These are phyloP conservation scores for Crossaster papposus DNA, from an alignment of 53 echinoderm and acorn worm genomes.

Conservation along the genomic window DNA sequence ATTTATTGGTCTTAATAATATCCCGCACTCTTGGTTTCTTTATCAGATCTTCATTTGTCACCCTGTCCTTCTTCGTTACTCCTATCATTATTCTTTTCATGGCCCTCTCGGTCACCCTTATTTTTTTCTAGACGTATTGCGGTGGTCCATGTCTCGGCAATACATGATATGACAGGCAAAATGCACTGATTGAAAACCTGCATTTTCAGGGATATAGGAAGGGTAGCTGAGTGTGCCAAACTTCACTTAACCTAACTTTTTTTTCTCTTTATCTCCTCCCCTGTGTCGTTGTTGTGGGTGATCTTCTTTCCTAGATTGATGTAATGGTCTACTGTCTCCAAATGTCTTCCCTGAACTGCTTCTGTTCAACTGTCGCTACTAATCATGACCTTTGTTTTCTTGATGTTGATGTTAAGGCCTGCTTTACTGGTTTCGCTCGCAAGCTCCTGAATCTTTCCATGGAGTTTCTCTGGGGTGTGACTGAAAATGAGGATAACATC, in stretches of 20 bases:
- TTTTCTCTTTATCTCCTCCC: not conserved
- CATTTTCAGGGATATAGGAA: conserved; percentile 25
- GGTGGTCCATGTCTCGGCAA: no score
- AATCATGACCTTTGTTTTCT: no score
- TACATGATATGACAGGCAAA: not conserved
- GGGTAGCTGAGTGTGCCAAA: not conserved
- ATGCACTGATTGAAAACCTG: not conserved
- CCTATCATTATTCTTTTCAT: conserved; percentile 38
- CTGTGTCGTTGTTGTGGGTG: not conserved
- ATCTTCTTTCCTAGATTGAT: conserved; percentile 31
- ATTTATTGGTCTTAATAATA: no score
- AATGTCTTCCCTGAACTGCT: not conserved
- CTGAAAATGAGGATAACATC: conserved; percentile 7
- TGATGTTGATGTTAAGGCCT: no score
- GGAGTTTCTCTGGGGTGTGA: not conserved
- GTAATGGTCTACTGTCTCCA: conserved; percentile 7
- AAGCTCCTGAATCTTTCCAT: not conserved
- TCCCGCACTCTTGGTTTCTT: no score
- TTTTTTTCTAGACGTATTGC: not conserved
- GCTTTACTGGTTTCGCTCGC: no score
- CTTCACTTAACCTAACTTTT: no score
- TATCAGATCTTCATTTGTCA: not conserved
- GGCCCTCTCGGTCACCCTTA: conserved; percentile 32
- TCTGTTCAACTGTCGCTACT: not conserved
- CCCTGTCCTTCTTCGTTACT: conserved; percentile 15